Evolutionary conservation across 2,888 invertebrate species (phyloP).

Genomic region (Epinotia bilunana): DNA sequence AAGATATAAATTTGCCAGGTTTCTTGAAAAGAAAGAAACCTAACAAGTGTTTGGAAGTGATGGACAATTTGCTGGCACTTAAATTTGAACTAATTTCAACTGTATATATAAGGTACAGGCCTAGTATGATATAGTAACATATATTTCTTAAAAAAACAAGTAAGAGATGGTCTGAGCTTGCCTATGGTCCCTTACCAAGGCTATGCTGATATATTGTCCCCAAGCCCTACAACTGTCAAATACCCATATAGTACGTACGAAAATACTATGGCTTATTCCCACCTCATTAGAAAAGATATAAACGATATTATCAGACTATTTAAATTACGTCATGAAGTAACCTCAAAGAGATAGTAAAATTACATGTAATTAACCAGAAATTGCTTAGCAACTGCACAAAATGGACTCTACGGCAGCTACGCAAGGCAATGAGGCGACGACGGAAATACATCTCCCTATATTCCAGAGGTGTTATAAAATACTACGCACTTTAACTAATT

Average conservation of each 20-base stretch:
- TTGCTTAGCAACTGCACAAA: constrained; percentile 43
- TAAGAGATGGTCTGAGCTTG: neutral
- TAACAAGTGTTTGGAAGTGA: too few species aligned
- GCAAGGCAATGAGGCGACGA: constrained; percentile 11
- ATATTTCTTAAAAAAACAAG: neutral
- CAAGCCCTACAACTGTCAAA: constrained; percentile 25
- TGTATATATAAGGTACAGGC: neutral
- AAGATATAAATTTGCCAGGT: neutral
- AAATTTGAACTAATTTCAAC: neutral
- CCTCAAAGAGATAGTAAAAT: constrained; percentile 38
- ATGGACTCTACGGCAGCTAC: constrained; percentile 30
- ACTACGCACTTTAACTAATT: constrained; percentile 70
- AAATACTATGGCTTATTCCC: constrained; percentile 1
- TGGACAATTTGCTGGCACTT: neutral
- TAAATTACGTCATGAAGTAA: constrained; percentile 45
- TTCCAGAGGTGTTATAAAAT: constrained; percentile 54
- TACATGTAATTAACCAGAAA: constrained; percentile 38
- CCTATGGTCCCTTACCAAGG: neutral
- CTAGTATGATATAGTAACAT: neutral
- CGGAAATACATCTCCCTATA: constrained; percentile 27
- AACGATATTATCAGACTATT: constrained; percentile 13
- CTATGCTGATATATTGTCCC: constrained; percentile 5
- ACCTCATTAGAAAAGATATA: constrained; percentile 7
- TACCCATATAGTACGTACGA: neutral
- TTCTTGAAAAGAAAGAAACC: neutral